These are phyloP conservation scores for Adelosebastes latens DNA, from an alignment of 2,797 vertebrate species.

Conservation along the genomic window DNA sequence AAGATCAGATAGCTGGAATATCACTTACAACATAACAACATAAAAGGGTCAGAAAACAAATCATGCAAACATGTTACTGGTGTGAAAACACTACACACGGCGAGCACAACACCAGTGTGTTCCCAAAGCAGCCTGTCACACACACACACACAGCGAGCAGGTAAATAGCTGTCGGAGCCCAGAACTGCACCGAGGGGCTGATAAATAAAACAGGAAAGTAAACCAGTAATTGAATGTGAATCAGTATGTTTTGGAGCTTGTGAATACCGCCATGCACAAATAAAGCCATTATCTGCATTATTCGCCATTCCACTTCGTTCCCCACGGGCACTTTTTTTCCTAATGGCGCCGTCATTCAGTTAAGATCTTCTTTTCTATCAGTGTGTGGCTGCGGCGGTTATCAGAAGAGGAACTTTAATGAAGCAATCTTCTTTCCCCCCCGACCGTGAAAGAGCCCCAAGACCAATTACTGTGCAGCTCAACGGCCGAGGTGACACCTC, in stretches of 20 bases:
- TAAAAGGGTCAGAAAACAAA: neutral
- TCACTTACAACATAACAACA: neutral
- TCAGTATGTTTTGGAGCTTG: conserved; percentile 55
- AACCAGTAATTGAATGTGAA: conserved; percentile 65
- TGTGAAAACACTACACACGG: neutral
- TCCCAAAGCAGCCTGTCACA: conserved; percentile 19
- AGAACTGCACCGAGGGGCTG: conserved; percentile 45
- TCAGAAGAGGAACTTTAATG: conserved; percentile 83
- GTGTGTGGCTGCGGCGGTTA: conserved; percentile 63
- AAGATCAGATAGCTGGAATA: neutral
- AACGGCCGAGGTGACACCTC: conserved; percentile 69
- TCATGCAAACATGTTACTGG: neutral
- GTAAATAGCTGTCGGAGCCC: conserved; percentile 42
- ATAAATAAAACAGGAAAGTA: conserved; percentile 59
- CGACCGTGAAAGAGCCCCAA: conserved; percentile 77
- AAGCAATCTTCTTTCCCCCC: conserved; percentile 79
- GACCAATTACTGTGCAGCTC: conserved; percentile 80
- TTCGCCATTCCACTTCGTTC: conserved; percentile 63
- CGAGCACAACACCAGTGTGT: neutral
- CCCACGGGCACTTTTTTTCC: conserved; percentile 18
- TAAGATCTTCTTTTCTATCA: conserved; percentile 72
- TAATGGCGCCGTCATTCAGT: conserved; percentile 69
- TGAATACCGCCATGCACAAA: conserved; percentile 62
- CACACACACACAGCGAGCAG: conserved; percentile 11
- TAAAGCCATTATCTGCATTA: conserved; percentile 72